phyloP scores from a whole-genome alignment of 2,888 invertebrate species.

The Seira sanloemensis region DNA sequence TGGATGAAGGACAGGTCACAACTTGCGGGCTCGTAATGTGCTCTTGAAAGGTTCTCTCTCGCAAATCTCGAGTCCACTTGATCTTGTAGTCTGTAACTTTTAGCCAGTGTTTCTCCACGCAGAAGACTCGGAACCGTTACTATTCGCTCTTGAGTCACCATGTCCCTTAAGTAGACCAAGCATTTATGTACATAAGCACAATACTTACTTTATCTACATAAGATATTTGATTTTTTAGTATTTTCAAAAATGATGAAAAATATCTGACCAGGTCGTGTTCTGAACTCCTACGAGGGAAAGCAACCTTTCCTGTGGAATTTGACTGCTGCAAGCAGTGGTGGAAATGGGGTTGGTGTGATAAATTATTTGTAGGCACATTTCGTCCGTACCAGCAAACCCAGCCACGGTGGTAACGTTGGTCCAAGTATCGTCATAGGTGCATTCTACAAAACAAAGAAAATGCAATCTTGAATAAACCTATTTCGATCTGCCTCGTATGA shows the following conservation, averaged over 20 bases:
- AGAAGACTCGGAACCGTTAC: not conserved
- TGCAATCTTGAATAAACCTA: not conserved
- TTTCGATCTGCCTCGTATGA: too few relatives aligned
- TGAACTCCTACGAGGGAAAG: conserved; percentile 19
- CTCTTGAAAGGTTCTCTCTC: not conserved
- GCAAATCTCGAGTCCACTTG: not conserved
- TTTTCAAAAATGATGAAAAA: not conserved
- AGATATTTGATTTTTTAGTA: not conserved
- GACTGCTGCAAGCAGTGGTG: not conserved
- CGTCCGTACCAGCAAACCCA: conserved; percentile 34
- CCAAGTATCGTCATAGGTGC: conserved; percentile 27
- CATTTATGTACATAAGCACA: too few relatives aligned
- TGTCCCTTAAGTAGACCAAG: conserved; percentile 24
- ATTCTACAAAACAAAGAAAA: conserved; percentile 19
- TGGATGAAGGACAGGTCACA: not conserved
- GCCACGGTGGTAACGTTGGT: conserved; percentile 26
- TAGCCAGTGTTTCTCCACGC: not conserved
- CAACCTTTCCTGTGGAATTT: not conserved
- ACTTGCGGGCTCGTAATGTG: not conserved
- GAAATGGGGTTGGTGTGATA: conserved; percentile 10
- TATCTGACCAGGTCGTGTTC: conserved; percentile 25
- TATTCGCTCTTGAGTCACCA: not conserved
- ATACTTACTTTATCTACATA: not conserved
- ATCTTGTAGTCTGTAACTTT: not conserved
- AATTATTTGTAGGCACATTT: conserved; percentile 35